Percentiles rank a stretch among this genome's conserved stretches.
These are phyloP conservation scores for Drosophila takahashii DNA, from an alignment of 1,140 invertebrate genomes.

Conservation along the genomic window DNA sequence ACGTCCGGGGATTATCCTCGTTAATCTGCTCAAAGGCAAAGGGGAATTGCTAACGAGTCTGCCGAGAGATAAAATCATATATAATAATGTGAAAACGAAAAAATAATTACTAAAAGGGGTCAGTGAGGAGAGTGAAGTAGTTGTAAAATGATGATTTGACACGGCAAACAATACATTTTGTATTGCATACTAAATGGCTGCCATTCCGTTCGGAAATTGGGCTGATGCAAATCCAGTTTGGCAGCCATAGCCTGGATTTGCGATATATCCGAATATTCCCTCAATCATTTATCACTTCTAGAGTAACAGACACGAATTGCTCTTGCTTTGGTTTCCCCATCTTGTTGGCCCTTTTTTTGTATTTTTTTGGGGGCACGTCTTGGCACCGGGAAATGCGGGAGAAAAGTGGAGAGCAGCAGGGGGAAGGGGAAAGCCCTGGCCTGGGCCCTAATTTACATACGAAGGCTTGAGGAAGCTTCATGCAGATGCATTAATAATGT, in stretches of 20 bases:
- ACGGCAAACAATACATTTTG: not conserved
- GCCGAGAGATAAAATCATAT: not conserved
- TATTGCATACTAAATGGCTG: constrained; percentile 12
- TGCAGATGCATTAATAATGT: constrained; percentile 78
- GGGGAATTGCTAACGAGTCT: not conserved
- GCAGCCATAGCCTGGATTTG: constrained; percentile 19
- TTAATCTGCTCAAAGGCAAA: constrained; percentile 1
- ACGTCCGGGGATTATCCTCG: constrained; percentile 1
- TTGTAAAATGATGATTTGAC: not conserved
- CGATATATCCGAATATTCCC: constrained; percentile 22
- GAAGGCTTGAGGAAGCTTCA: constrained; percentile 40
- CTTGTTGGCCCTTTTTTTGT: not conserved
- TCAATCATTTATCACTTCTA: constrained; percentile 49
- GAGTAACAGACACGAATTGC: constrained; percentile 25
- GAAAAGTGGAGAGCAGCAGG: constrained; percentile 5
- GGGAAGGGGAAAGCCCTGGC: constrained; percentile 7
- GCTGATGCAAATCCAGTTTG: constrained; percentile 15
- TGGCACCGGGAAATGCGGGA: not conserved
- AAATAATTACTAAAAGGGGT: not conserved
- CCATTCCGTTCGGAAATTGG: not conserved
- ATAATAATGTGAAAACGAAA: not conserved
- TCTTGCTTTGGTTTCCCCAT: constrained; percentile 7
- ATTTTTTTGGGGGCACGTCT: constrained; percentile 11
- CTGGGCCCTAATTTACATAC: constrained; percentile 38
- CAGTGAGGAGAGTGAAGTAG: not conserved